Base-by-base conservation (phyloP, 2,797 vertebrate species). In the Acanthurus leucopareius region DNA sequence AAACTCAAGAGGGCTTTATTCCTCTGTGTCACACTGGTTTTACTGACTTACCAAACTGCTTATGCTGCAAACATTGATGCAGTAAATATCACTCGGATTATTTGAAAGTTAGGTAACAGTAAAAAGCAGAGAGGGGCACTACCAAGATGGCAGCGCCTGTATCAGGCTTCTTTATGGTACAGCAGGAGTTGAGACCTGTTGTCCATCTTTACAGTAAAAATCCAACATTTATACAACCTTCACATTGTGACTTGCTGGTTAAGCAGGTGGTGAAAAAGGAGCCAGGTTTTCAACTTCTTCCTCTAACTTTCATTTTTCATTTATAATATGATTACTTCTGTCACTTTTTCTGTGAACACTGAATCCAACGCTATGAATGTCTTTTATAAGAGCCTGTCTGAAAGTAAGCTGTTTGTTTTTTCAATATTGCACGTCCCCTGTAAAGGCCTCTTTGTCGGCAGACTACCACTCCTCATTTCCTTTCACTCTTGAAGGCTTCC, bases 1-100 rank as follows among this genome's bases (percentile, higher is more conserved):
- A 63, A 57, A 10, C 72, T 62, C 10, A 10, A 1, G 61, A 47
- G 40, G n/a, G 25, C 57, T 76, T 72, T 49, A 80, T 64, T 75
- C 59, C 47, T 65, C 45, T 0, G 40, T 10, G 64, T 5, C 28
- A 1, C 15, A 1, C 7, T 6, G 42, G 49, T 72, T 73, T 63
- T 71, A 63, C 66, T 3, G 64, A 61, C 45, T 61, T 61, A 69
- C 40, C 28, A 0, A 61, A 73, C n/a, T 19, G 63, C 48, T 54
- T 3, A 9, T 7, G 58, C 3, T 51, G 49, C 40, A 70, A 54
- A 71, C 53, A 45, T 1, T 11, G 51, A 73, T 17, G 79, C 69
- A 48, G 25, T 52, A 51, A 62, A 54, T 13, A 20, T 20, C 51
- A 4, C 40, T 64, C 44, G 28, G 49, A 59, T 28, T 61, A 67